phyloP scores from a whole-genome alignment of 2,797 vertebrate species.

The Discoglossus pictus region DNA sequence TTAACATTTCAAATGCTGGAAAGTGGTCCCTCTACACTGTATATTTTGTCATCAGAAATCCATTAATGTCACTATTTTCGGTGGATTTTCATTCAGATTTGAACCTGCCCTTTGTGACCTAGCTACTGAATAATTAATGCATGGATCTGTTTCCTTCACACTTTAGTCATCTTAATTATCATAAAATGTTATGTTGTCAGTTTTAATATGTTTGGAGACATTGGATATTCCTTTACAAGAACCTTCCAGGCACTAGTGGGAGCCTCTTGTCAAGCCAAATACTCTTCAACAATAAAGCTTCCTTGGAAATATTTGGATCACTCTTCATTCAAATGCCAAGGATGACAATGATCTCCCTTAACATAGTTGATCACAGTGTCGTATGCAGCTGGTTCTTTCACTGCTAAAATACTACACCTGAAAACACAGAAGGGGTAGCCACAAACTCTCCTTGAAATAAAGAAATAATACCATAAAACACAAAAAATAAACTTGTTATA shows the following conservation, averaged over 20 bases:
- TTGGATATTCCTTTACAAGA: neutral
- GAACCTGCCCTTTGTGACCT: slow-evolving; percentile 23
- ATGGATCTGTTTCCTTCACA: slow-evolving; percentile 7
- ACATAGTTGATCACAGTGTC: too few relatives aligned
- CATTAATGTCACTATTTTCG: slow-evolving; percentile 80
- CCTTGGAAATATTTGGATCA: too few relatives aligned
- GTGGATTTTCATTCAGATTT: slow-evolving; percentile 56
- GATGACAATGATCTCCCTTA: too few relatives aligned
- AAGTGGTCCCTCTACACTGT: slow-evolving; percentile 75
- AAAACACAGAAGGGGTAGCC: too few relatives aligned
- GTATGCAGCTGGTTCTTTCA: too few relatives aligned
- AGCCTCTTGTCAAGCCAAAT: neutral
- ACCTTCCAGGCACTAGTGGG: slow-evolving; percentile 10
- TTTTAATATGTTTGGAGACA: slow-evolving; percentile 5
- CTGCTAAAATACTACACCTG: too few relatives aligned
- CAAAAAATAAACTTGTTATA: too few relatives aligned
- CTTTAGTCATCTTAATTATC: slow-evolving; percentile 3
- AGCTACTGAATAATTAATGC: slow-evolving; percentile 16
- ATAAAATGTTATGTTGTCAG: slow-evolving; percentile 18
- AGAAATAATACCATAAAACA: too few relatives aligned
- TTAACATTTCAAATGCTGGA: slow-evolving; percentile 75
- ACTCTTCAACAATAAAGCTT: too few relatives aligned
- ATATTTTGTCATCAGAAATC: slow-evolving; percentile 81
- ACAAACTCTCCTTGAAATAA: too few relatives aligned
- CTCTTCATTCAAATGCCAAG: too few relatives aligned